phyloP scores from a whole-genome alignment of 2,113 vertebrate genomes.

The Erpornis zantholeuca region DNA sequence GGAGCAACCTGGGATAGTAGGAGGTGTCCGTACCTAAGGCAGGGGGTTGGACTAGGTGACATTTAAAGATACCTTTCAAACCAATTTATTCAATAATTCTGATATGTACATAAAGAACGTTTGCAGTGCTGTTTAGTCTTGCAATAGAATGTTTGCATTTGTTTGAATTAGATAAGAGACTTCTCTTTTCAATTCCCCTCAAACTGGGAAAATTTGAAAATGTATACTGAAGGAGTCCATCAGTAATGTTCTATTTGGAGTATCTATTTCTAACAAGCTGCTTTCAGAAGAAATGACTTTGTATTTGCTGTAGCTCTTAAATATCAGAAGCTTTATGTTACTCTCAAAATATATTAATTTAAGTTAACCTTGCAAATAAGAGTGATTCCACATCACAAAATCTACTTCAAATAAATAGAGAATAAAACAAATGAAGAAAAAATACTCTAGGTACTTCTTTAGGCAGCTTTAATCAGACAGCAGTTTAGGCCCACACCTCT shows the following conservation, averaged over 20 bases:
- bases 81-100: not conserved
- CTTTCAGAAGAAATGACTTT: not conserved
- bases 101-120: not conserved
- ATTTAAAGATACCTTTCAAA: not conserved
- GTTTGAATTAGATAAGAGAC: not conserved
- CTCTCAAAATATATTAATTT: not conserved
- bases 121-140: not conserved
- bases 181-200: not conserved
- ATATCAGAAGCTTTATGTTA: not conserved
- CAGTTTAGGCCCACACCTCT: not conserved
- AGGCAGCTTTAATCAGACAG: not conserved
- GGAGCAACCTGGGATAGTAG: not conserved
- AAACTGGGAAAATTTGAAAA: not conserved
- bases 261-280: not conserved
- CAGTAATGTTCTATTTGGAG: not conserved
- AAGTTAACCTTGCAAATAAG: not conserved
- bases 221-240: not conserved
- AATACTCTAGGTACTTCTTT: not conserved
- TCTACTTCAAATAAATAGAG: not conserved
- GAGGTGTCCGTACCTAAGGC: not conserved
- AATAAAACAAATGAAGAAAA: not conserved
- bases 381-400: not conserved
- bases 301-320: not conserved
- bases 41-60: not conserved
- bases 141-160: not conserved